A percentile compares a stretch with the other conserved stretches of the same genome.
Evolutionary conservation across 2,888 invertebrate genomes (phyloP).

Genomic region (Crematogaster levior): DNA sequence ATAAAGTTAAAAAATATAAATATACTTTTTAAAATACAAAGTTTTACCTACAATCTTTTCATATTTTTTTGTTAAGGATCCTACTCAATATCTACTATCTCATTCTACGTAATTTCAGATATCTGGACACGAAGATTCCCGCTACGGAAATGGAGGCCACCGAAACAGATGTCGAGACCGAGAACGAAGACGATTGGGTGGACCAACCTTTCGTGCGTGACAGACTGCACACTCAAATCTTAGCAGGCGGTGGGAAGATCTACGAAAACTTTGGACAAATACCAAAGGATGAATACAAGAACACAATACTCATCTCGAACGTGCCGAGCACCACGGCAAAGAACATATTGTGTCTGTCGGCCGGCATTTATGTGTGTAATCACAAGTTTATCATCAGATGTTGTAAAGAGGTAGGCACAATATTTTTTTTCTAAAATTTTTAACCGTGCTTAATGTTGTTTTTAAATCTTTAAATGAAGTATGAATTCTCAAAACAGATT

Average conservation of each 20-base stretch:
- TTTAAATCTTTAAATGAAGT: not conserved
- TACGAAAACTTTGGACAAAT: conserved; percentile 87
- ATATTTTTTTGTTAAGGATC: not conserved
- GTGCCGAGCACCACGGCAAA: conserved; percentile 91
- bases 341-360: conserved; percentile 90
- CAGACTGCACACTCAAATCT: conserved; percentile 88
- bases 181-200: conserved; percentile 87
- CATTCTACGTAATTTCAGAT: not conserved
- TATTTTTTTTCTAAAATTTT: conserved; percentile 1
- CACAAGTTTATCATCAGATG: conserved; percentile 91
- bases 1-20: not conserved
- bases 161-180: conserved; percentile 86
- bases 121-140: not conserved
- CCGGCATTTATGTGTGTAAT: conserved; percentile 88
- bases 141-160: conserved; percentile 79
- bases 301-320: conserved; percentile 89
- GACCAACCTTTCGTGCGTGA: conserved; percentile 87
- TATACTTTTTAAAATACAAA: not conserved
- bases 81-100: not conserved
- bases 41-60: not conserved
- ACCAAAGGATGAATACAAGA: conserved; percentile 87
- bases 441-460: not conserved
- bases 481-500: not conserved
- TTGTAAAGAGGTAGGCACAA: conserved; percentile 84
- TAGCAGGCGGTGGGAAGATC: conserved; percentile 88